Evolutionary conservation across 2,113 vertebrate genomes (phyloP), one percentile per base, ranked within the genome.

Genomic region (Oncorhynchus kisutch): DNA sequence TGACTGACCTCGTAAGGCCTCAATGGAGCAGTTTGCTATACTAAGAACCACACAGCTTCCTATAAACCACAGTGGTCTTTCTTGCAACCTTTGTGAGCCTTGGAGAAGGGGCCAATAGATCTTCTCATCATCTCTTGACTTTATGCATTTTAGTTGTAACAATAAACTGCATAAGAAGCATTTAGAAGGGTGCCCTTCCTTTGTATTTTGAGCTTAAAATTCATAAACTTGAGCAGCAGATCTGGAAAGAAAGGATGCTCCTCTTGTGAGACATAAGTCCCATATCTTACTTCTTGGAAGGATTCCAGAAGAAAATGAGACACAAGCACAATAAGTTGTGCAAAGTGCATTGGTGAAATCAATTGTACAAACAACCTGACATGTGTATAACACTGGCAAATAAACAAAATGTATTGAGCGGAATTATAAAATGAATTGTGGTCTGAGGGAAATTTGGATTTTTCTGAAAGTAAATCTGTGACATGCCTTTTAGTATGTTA

Each of bases 221-320:
- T 51, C 14, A 60, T 22, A 22, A 60, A 60, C 59, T 2, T 60
- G 14, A 20, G 59, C 4, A 5, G 18, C 11, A 51, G 49, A 51
- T 51, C 49, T 54, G 14, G 16, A 8, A 22, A 22, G 7, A n/a
- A n/a, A 62, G 24, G 59, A 18, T 54, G 39, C 39, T 22, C 59
- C 6, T 62, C n/a, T 62, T 62, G 59, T 22, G 59, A 22, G 59
- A 62, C 59, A 22, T 24, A 62, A 62, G 18, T 62, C 59, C 6
- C 16, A 22, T 2, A 62, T 62, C 59, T 62, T 67, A 69, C 78
- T 31, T 70, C 31, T 54, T 86, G 77, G 79, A 88, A 73, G 60
- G 22, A 4, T 5, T 72, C 77, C 75, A 85, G 59, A 22, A 31
- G 12, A 27, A 66, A 67, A 48, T 70, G 64, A 25, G 5, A 72